Percentiles rank a stretch among this genome's conserved stretches.
Conservation (phyloP, 2,113 vertebrate genomes). For the Hyla sarda region DNA sequence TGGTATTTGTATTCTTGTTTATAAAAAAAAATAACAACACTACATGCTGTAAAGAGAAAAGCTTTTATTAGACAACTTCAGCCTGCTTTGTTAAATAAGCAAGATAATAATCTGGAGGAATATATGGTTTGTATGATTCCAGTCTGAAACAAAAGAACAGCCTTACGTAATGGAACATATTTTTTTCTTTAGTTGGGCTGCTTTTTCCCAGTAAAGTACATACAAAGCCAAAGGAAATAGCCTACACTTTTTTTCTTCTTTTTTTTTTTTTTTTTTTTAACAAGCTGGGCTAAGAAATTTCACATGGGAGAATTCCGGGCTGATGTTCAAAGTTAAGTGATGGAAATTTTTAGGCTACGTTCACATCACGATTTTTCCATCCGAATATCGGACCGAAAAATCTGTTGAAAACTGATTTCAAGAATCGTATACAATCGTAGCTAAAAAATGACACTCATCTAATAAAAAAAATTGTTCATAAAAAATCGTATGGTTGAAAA, state of each 20-base stretch:
- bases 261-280: slow-evolving; percentile 60
- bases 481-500: no score
- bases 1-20: not conserved
- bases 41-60: not conserved
- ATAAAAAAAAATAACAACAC: not conserved
- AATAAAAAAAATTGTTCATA: no score
- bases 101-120: slow-evolving; percentile 39
- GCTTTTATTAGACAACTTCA: not conserved
- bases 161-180: slow-evolving; percentile 67
- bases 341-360: slow-evolving; percentile 72
- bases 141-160: slow-evolving; percentile 61
- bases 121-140: slow-evolving; percentile 57
- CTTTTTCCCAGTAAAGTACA: slow-evolving; percentile 62
- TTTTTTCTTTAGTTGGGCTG: slow-evolving; percentile 59
- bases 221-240: slow-evolving; percentile 69
- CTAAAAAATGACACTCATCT: no score
- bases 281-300: slow-evolving; percentile 65
- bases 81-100: slow-evolving; percentile 22
- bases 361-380: no score
- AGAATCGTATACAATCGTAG: no score
- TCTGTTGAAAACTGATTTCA: no score
- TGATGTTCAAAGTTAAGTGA: slow-evolving; percentile 67
- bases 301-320: slow-evolving; percentile 69
- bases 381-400: no score
- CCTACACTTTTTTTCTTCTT: slow-evolving; percentile 33